Conservation (phyloP, 2,888 invertebrate species). For the Mythimna ferrago region DNA sequence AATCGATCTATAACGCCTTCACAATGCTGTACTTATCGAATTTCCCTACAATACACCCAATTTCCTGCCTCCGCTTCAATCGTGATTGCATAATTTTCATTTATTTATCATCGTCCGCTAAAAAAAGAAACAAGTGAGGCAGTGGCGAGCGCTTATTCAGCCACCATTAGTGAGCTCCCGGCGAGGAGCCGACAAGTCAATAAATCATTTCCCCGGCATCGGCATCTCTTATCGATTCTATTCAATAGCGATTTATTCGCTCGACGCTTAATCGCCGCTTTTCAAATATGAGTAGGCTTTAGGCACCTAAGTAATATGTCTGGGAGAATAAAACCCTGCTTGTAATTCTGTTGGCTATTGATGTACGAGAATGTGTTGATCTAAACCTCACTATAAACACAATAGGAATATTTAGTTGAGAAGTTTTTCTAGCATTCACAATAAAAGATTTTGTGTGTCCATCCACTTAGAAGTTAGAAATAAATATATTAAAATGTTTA, state of each 20-base stretch:
- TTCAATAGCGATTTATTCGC: conserved; percentile 83
- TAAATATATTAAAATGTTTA: too few species aligned
- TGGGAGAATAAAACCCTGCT: conserved; percentile 65
- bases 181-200: conserved; percentile 80
- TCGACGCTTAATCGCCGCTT: conserved; percentile 76
- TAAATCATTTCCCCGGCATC: conserved; percentile 86
- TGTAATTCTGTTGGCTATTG: conserved; percentile 47
- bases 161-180: conserved; percentile 70
- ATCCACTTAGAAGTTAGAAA: too few species aligned
- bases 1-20: conserved; percentile 9
- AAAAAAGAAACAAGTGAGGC: conserved; percentile 73
- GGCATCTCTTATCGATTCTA: conserved; percentile 85
- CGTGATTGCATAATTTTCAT: conserved; percentile 73
- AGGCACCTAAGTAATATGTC: conserved; percentile 70
- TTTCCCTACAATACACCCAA: conserved; percentile 63
- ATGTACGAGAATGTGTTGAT: neutral
- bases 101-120: conserved; percentile 70
- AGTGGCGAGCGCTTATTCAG: conserved; percentile 73
- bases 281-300: conserved; percentile 78
- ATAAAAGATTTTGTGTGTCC: neutral
- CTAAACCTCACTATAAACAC: neutral
- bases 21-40: conserved; percentile 46
- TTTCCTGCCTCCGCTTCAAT: conserved; percentile 63
- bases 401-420: neutral
- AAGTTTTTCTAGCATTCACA: neutral